Base-by-base conservation (phyloP, 2,797 vertebrate genomes). In the Lemur catta region DNA sequence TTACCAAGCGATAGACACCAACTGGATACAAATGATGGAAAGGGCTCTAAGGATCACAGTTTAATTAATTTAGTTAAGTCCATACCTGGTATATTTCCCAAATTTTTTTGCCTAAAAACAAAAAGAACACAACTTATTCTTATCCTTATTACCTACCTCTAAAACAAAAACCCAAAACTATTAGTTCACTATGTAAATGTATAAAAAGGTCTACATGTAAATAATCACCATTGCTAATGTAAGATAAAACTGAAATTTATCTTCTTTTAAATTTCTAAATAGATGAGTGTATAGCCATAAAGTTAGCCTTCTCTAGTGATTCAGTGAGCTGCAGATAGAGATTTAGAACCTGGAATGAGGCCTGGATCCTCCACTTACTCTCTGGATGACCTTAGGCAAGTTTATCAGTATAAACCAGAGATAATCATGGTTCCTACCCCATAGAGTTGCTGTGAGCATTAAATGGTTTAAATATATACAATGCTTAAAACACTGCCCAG, bases 151-250 rank as follows among this genome's bases (percentile, higher is more conserved):
- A 57, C 38, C 52, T 33, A 55, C 26, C 41, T 93, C 30, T 81
- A 81, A 91, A 91, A 69, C 18, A 61, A 92, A 97, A 92, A 63
- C 17, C 7, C 1, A 26, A 82, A 93, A 88, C 30, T 78, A 61
- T 61, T 78, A 71, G 55, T n/a, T 81, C 30, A 57, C 8, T 72
- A 57, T 13, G 35, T 72, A 84, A 89, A 86, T 76, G 38, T 26
- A 79, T 17, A 75, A 33, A 48, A 80, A 91, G 30, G 5, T 6
- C 35, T 69, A 72, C 13, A 59, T 76, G 6, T 50, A 76, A 52
- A 30, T 59, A 74, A 41, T 52, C 38, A 59, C 28, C 75, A 35
- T 67, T 67, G 22, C 17, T 72, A 76, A 84, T 38, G 18, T 17
- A 57, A 95, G 6, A 26, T 43, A 93, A 75, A 89, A 92, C 2